Conservation (phyloP, 2,797 vertebrate genomes). For the Columba guinea region DNA sequence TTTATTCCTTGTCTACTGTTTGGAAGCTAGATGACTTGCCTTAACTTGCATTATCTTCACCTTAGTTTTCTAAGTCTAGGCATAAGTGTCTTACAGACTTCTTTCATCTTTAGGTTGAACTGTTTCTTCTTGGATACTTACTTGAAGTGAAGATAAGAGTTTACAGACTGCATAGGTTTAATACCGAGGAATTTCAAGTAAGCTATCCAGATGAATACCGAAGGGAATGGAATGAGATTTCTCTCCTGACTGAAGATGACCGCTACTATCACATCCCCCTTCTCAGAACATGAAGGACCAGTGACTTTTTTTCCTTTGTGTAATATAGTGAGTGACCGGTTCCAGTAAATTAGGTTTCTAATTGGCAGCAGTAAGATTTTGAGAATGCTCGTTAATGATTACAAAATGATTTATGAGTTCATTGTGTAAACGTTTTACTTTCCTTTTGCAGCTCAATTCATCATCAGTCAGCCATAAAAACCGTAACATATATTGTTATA, state of each 20-base stretch:
- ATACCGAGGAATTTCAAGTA: constrained; percentile 77
- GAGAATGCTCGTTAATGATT: constrained; percentile 11
- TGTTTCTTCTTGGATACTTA: constrained; percentile 79
- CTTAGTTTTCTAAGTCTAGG: neutral
- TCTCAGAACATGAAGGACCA: constrained; percentile 50
- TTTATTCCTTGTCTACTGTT: neutral
- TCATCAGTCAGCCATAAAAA: neutral
- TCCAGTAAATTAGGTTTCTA: constrained; percentile 19
- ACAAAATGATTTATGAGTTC: neutral
- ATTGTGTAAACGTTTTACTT: constrained; percentile 36
- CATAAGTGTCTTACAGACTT: constrained; percentile 4
- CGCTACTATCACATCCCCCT: constrained; percentile 77
- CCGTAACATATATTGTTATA: neutral
- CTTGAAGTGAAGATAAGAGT: constrained; percentile 81
- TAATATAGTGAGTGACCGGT: neutral
- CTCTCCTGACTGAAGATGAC: constrained; percentile 80
- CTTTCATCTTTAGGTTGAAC: constrained; percentile 74
- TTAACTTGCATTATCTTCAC: neutral
- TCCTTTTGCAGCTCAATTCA: neutral
- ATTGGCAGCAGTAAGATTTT: neutral
- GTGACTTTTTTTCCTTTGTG: neutral
- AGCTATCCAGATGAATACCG: constrained; percentile 72
- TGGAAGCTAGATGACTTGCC: neutral
- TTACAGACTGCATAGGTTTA: constrained; percentile 78
- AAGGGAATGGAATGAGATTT: constrained; percentile 79